These are phyloP conservation scores for Pangasius larnaudii DNA, from an alignment of 2,797 vertebrate genomes.

Conservation along the genomic window DNA sequence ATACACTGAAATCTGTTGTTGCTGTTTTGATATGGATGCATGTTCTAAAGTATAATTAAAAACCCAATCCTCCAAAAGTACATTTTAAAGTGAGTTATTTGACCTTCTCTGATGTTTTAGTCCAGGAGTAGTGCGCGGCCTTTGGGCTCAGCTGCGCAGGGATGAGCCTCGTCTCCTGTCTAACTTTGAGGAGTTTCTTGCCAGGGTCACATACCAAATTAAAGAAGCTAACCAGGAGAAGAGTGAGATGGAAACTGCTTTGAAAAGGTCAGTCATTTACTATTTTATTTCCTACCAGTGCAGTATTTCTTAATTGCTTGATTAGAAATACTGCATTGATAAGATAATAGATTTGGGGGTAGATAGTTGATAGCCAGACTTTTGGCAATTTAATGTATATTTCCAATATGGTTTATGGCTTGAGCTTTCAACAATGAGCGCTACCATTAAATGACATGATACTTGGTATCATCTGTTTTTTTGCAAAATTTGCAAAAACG, in stretches of 20 bases:
- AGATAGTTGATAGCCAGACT: background rate
- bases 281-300: background rate
- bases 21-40: background rate
- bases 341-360: background rate
- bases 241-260: constrained; percentile 83
- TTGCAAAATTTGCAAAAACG: background rate
- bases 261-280: constrained; percentile 77
- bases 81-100: background rate
- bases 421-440: no score
- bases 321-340: background rate
- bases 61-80: background rate
- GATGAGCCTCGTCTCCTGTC: constrained; percentile 87
- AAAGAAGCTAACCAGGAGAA: constrained; percentile 89
- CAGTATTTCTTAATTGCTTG: background rate
- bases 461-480: background rate
- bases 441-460: background rate
- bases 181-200: constrained; percentile 89
- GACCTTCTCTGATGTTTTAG: constrained; percentile 65
- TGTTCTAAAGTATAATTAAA: background rate
- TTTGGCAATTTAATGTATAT: background rate
- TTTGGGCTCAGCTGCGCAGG: constrained; percentile 86
- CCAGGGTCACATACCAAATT: constrained; percentile 85
- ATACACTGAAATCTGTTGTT: no score
- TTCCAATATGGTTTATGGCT: background rate
- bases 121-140: constrained; percentile 79